Conservation (phyloP, 2,888 invertebrate species). For the Pristionchus japonicus region DNA sequence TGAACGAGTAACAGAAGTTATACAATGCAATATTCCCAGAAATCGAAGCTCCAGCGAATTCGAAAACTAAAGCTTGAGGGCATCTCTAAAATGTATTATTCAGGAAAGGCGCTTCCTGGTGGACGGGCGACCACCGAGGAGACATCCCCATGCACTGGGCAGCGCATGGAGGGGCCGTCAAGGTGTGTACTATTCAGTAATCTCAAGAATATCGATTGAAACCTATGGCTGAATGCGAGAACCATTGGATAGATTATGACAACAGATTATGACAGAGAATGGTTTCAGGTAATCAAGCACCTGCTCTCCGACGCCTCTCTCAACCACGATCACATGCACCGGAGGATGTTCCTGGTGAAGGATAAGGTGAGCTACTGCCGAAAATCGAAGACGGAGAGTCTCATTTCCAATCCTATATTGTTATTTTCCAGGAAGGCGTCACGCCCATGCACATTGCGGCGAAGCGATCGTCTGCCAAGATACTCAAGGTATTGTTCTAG, state of each 20-base stretch:
- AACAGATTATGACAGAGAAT: neutral
- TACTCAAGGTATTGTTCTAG: slow-evolving; percentile 58
- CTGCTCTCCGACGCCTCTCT: neutral
- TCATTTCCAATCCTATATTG: no score
- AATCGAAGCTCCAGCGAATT: no score
- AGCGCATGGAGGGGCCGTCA: slow-evolving; percentile 53
- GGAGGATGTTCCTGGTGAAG: slow-evolving; percentile 51
- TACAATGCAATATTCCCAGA: no score
- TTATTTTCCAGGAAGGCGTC: slow-evolving; percentile 53
- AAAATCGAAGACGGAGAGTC: no score
- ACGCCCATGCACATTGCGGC: slow-evolving; percentile 72
- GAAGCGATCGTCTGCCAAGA: slow-evolving; percentile 57
- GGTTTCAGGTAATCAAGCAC: slow-evolving; percentile 39
- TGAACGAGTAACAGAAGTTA: no score
- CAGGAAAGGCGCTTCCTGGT: slow-evolving; percentile 48
- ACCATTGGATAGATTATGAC: no score
- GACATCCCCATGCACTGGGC: slow-evolving; percentile 69
- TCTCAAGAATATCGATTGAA: no score
- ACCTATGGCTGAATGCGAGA: no score
- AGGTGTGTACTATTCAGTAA: neutral
- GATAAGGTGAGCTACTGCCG: no score
- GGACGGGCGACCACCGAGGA: slow-evolving; percentile 51
- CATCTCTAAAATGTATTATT: neutral
- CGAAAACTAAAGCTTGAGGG: no score
- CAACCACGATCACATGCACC: neutral